Evolutionary conservation across 2,113 vertebrate genomes (phyloP), one percentile per base, ranked within the genome.

Genomic region (Pygoscelis adeliae): DNA sequence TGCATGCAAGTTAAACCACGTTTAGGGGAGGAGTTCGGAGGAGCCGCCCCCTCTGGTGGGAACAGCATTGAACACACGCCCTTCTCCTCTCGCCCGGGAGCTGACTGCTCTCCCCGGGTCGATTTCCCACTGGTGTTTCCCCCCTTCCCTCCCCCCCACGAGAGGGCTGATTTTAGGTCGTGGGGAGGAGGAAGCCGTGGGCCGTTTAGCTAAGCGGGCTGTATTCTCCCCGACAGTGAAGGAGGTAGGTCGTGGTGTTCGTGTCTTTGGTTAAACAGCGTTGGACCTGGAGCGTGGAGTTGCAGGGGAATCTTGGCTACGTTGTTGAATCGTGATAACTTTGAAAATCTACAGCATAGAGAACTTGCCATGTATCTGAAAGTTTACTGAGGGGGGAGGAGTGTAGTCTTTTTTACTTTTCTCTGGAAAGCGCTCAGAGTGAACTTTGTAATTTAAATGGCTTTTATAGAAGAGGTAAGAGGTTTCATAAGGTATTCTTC

Each of bases 11-110:
- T 70, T 63, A 40, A 78, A 87, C 91, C 91, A 90, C 87, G 87
- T 79, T 95, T 40, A 58, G 87, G 94, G 94, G 94, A 90, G 94
- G 94, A 95, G 91, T 63, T 69, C 25, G 44, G 61, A 79, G 91
- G 83, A 93, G 94, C 94, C 90, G 82, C 94, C 94, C 61, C 65
- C 72, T 78, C 70, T 44, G 81, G 19, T 79, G 65, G 65, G 76
- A 85, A n/a, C 63, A 13, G 81, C 76, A 1, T 2, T 62, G 63
- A 56, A 50, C 59, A n/a, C 90, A 55, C 93, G 70, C 90, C 90
- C 81, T 82, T 77, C 61, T 27, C 70, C 86, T 59, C 76, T 65
- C 36, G 55, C 49, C 55, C 7, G 55, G 40, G 6, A n/a, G 66
- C 73, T 3, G 11, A 9, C 46, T 66, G 69, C 86, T 29, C 13